These are phyloP conservation scores for Pterois miles DNA, from an alignment of 2,797 vertebrate species.

Conservation along the genomic window DNA sequence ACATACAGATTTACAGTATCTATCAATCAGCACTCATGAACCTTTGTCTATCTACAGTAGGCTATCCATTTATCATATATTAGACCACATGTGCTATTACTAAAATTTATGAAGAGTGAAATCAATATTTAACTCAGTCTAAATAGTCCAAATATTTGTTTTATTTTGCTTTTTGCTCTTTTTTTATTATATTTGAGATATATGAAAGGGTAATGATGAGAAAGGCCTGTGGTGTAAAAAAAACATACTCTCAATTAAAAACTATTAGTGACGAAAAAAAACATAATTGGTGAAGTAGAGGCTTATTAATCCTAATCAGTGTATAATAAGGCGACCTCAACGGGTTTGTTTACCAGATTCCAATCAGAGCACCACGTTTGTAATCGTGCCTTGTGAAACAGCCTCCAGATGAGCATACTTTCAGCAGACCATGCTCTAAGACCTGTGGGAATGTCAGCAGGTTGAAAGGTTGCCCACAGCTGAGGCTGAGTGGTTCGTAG, in stretches of 20 bases:
- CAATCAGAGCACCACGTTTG: not conserved
- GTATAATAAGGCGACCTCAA: too few species aligned
- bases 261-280: not conserved
- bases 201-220: too few species aligned
- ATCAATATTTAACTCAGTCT: too few species aligned
- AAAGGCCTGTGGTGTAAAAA: not conserved
- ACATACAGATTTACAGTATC: too few species aligned
- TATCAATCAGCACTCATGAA: too few species aligned
- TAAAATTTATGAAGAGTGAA: too few species aligned
- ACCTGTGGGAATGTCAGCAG: conserved; percentile 30
- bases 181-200: too few species aligned
- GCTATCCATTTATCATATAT: too few species aligned
- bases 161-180: too few species aligned
- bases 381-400: not conserved
- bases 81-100: too few species aligned
- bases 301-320: not conserved
- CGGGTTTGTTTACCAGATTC: not conserved
- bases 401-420: not conserved
- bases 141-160: too few species aligned
- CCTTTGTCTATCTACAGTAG: too few species aligned
- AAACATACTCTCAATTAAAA: not conserved
- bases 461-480: conserved; percentile 31
- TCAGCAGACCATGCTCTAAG: not conserved
- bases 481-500: conserved; percentile 8
- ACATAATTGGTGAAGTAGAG: not conserved